phyloP scores from a whole-genome alignment of 2,888 invertebrate species.

The Ornithoptera priamus region DNA sequence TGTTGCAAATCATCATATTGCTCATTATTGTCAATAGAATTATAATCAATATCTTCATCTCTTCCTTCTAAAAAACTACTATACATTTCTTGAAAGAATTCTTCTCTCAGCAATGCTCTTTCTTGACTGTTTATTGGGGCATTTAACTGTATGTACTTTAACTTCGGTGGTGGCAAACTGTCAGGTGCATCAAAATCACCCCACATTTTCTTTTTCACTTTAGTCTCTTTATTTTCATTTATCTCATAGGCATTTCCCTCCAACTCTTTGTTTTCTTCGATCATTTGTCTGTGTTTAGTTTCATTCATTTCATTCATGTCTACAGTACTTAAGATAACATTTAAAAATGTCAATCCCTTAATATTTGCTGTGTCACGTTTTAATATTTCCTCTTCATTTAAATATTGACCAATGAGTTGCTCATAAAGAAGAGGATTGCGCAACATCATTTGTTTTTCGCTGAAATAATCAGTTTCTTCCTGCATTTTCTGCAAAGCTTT shows the following conservation, averaged over 20 bases:
- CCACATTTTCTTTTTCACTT: constrained; percentile 44
- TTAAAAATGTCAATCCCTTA: constrained; percentile 83
- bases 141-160: constrained; percentile 51
- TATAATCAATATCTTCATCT: constrained; percentile 91
- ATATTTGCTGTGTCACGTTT: constrained; percentile 81
- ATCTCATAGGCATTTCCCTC: constrained; percentile 42
- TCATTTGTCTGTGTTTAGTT: constrained; percentile 81
- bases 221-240: constrained; percentile 39
- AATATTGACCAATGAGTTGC: constrained; percentile 91
- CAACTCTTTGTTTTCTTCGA: constrained; percentile 77
- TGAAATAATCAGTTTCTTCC: constrained; percentile 88
- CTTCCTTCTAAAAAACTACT: constrained; percentile 90
- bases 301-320: constrained; percentile 85
- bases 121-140: constrained; percentile 78
- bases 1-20: constrained; percentile 88
- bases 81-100: constrained; percentile 92
- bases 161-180: constrained; percentile 51
- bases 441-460: constrained; percentile 95
- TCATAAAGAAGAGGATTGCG: constrained; percentile 94
- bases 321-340: constrained; percentile 89
- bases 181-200: constrained; percentile 79
- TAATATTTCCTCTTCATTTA: constrained; percentile 87
- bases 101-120: constrained; percentile 84
- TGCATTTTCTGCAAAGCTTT: constrained; percentile 88
- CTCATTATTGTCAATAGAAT: constrained; percentile 88